A percentile compares a stretch with the other conserved stretches of the same genome.
Conservation (phyloP, 2,797 vertebrate species). For the Spinus olivaceus region DNA sequence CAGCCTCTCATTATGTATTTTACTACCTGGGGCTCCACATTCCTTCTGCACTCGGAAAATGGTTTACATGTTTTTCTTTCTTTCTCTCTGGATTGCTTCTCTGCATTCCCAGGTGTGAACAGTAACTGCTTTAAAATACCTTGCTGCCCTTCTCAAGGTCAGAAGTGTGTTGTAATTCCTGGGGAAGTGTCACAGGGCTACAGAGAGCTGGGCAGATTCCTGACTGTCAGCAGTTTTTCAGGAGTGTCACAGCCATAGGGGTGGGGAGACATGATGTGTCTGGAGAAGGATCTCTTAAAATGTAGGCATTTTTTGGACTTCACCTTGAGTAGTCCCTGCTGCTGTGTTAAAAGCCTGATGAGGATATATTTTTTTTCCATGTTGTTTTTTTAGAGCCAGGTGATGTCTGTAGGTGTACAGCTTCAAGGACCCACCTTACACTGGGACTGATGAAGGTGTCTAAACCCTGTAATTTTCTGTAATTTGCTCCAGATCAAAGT, state of each 20-base stretch:
- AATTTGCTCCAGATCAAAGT: neutral
- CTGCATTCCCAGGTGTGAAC: neutral
- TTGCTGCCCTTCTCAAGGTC: neutral
- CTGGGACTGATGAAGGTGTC: neutral
- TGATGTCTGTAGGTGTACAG: neutral
- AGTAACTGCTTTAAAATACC: neutral
- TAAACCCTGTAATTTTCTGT: neutral
- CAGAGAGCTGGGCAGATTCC: neutral
- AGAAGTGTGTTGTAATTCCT: neutral
- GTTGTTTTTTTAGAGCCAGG: neutral
- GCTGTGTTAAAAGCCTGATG: neutral
- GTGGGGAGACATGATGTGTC: neutral
- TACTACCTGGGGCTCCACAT: neutral
- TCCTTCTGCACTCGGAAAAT: neutral
- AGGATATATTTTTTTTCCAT: neutral
- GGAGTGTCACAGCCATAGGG: neutral
- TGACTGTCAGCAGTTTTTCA: neutral
- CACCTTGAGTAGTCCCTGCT: neutral
- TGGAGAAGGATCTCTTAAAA: neutral
- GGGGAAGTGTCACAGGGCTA: neutral
- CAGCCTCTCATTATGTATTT: neutral
- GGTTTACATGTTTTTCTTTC: neutral
- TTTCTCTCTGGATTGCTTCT: neutral
- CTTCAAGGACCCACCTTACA: neutral
- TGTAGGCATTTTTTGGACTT: fast-evolving